Conservation (phyloP, 2,113 vertebrate genomes). For the Electrona antarctica region DNA sequence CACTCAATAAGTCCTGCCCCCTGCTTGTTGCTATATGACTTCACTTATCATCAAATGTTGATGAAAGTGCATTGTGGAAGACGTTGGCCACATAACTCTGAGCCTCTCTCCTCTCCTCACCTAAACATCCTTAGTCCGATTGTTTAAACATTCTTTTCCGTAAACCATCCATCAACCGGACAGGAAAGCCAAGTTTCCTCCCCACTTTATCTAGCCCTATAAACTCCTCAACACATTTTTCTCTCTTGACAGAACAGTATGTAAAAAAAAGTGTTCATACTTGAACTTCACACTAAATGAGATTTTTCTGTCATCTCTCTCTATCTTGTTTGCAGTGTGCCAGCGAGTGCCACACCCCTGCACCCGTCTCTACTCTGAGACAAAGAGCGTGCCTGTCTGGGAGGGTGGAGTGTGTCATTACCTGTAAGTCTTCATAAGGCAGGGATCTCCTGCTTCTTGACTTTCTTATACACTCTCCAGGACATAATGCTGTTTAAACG, state of each 20-base stretch:
- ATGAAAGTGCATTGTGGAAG: conserved; percentile 22
- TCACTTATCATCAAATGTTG: neutral
- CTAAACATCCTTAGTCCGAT: conserved; percentile 60
- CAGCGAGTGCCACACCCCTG: conserved; percentile 88
- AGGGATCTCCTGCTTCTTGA: neutral
- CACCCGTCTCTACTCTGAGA: conserved; percentile 91
- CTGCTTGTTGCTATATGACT: neutral
- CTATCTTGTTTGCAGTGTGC: conserved; percentile 79
- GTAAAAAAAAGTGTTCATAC: conserved; percentile 9
- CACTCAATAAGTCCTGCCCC: no score
- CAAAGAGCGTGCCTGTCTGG: conserved; percentile 91
- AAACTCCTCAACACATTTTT: conserved; percentile 41
- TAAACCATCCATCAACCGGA: conserved; percentile 60
- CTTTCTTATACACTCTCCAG: neutral
- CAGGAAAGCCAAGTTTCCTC: conserved; percentile 38
- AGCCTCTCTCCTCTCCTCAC: conserved; percentile 41
- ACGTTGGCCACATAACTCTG: conserved; percentile 26
- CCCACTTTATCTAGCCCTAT: conserved; percentile 27
- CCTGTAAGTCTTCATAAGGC: conserved; percentile 63
- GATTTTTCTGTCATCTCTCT: conserved; percentile 28
- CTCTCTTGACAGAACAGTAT: neutral
- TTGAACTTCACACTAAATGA: neutral
- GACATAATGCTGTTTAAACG: neutral
- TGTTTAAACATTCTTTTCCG: conserved; percentile 72
- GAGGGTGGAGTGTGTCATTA: conserved; percentile 89